Conservation (phyloP, 2,797 vertebrate genomes). For the Lepidocolaptes lacrymiger region DNA sequence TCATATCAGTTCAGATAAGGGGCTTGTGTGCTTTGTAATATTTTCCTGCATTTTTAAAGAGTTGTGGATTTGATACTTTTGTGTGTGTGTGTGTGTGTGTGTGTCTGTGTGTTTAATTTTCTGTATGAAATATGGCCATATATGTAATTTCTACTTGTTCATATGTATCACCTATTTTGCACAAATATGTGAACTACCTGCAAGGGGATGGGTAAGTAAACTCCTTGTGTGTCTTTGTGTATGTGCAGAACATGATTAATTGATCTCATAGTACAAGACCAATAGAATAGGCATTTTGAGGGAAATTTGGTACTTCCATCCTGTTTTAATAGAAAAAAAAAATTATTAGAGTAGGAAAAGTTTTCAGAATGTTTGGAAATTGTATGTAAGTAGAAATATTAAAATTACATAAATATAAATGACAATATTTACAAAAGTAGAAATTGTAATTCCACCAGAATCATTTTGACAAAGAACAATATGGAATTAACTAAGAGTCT, state of each 20-base stretch:
- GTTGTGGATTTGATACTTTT: not conserved
- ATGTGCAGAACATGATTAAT: not conserved
- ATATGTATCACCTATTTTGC: not conserved
- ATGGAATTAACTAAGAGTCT: not conserved
- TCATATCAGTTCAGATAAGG: not conserved
- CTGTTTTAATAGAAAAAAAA: not conserved
- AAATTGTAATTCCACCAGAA: not conserved
- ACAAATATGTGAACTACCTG: not conserved
- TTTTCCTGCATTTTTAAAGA: not conserved
- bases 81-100: not conserved
- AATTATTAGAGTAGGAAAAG: not conserved
- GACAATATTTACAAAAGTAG: not conserved
- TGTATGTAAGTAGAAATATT: accelerated
- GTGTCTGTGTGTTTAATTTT: not conserved
- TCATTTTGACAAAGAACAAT: not conserved
- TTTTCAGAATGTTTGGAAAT: not conserved
- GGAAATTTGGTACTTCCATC: not conserved
- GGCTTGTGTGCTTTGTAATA: not conserved
- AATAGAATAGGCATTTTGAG: not conserved
- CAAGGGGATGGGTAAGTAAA: not conserved
- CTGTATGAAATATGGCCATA: not conserved
- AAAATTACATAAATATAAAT: not conserved
- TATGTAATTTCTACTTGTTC: not conserved
- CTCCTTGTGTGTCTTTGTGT: not conserved
- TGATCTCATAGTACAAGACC: not conserved